Evolutionary conservation across 2,797 vertebrate genomes (phyloP).

Genomic region (Cyprinella venusta): DNA sequence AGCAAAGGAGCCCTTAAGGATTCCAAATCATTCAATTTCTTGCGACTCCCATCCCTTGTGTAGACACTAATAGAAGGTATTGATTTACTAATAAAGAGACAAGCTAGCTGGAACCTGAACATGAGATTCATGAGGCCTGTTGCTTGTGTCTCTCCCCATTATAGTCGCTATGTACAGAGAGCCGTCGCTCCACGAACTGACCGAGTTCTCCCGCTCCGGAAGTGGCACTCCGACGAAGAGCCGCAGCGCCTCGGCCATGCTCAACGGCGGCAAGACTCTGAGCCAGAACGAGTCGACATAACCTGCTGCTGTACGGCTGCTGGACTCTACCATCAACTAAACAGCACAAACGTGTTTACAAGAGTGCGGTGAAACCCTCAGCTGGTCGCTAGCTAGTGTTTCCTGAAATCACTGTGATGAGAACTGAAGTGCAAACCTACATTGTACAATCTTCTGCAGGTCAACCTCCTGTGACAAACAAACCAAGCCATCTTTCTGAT

Average conservation of each 20-base stretch:
- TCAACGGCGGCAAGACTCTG: constrained; percentile 77
- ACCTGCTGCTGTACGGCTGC: constrained; percentile 53
- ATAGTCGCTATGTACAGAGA: constrained; percentile 81
- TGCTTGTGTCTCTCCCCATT: constrained; percentile 42
- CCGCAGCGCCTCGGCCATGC: constrained; percentile 77
- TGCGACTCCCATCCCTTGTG: background rate
- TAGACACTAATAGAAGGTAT: constrained; percentile 8
- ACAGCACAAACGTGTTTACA: constrained; percentile 62
- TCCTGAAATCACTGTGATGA: constrained; percentile 64
- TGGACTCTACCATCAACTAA: constrained; percentile 38
- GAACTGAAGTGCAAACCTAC: constrained; percentile 60
- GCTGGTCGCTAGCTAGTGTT: constrained; percentile 37
- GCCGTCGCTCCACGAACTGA: constrained; percentile 80
- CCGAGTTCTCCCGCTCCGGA: constrained; percentile 79
- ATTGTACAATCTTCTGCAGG: constrained; percentile 50
- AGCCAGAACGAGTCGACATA: constrained; percentile 81
- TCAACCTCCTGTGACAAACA: constrained; percentile 41
- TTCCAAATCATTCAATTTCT: background rate
- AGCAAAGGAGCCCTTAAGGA: background rate
- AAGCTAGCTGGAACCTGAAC: background rate
- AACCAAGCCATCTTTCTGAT: constrained; percentile 58
- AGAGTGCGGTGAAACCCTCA: constrained; percentile 26
- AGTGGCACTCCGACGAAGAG: constrained; percentile 80
- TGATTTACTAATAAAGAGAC: background rate
- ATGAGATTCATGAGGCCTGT: constrained; percentile 17